These are phyloP conservation scores for Orchesellides sinensis DNA, from an alignment of 2,888 invertebrate genomes.

Conservation along the genomic window DNA sequence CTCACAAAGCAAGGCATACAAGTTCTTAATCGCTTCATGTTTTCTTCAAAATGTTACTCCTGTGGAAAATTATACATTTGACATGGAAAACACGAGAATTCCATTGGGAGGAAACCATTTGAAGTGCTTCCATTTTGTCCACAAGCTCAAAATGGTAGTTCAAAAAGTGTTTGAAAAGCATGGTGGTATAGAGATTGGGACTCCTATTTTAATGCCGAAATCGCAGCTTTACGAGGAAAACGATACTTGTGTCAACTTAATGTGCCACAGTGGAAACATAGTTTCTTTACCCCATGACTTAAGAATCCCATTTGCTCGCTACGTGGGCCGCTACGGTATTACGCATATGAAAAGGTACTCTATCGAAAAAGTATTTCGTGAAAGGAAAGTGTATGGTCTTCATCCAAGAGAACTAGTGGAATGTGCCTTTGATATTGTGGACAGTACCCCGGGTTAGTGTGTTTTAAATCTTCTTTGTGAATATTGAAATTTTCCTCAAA, in stretches of 20 bases:
- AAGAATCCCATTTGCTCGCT: constrained; percentile 87
- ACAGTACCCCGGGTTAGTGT: constrained; percentile 82
- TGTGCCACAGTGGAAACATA: constrained; percentile 92
- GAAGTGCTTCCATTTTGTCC: constrained; percentile 59
- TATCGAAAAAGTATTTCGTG: constrained; percentile 91
- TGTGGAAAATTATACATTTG: constrained; percentile 88
- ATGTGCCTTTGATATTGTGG: constrained; percentile 95
- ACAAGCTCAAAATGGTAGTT: constrained; percentile 68
- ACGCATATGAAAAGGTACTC: constrained; percentile 89
- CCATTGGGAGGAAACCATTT: constrained; percentile 21
- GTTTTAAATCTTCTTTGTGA: constrained; percentile 10
- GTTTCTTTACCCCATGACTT: constrained; percentile 92
- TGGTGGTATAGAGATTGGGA: constrained; percentile 87
- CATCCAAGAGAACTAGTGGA: constrained; percentile 94
- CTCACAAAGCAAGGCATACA: constrained; percentile 87
- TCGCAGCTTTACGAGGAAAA: constrained; percentile 80
- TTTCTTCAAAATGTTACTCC: constrained; percentile 81
- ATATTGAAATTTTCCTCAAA: too few species aligned
- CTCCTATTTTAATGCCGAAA: constrained; percentile 89
- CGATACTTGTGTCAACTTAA: constrained; percentile 85
- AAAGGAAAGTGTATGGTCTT: constrained; percentile 84
- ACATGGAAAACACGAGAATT: constrained; percentile 78
- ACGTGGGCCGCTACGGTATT: constrained; percentile 88
- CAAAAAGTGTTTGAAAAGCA: constrained; percentile 82
- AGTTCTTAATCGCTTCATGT: constrained; percentile 82